phyloP scores from a whole-genome alignment of 1,140 invertebrate genomes.

The Coptotermes formosanus region DNA sequence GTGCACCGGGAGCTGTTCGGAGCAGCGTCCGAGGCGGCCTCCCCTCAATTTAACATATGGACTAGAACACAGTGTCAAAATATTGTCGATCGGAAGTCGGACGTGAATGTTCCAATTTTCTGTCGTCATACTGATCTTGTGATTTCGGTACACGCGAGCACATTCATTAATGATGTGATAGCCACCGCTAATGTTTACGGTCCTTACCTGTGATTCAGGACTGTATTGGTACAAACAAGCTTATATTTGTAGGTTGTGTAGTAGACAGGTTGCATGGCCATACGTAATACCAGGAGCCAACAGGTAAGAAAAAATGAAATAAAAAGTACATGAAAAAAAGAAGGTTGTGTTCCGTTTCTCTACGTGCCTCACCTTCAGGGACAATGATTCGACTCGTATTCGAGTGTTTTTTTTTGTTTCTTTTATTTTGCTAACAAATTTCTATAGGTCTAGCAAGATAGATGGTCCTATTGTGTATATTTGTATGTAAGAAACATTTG shows the following conservation, averaged over 20 bases:
- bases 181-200: neutral
- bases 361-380: constrained; percentile 35
- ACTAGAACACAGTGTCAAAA: no score
- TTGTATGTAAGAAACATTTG: neutral
- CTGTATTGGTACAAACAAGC: constrained; percentile 4
- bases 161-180: neutral
- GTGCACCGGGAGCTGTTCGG: no score
- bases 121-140: neutral
- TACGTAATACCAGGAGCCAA: constrained; percentile 34
- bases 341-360: constrained; percentile 34
- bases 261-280: constrained; percentile 31
- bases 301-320: constrained; percentile 32
- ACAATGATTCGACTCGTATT: constrained; percentile 26
- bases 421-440: constrained; percentile 29
- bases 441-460: constrained; percentile 24
- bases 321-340: constrained; percentile 26
- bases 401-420: neutral
- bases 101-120: neutral
- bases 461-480: neutral
- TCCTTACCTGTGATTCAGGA: neutral
- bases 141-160: neutral
- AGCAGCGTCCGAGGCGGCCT: no score
- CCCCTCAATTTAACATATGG: no score
- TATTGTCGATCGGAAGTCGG: neutral
- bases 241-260: constrained; percentile 25